Evolutionary conservation across 2,797 vertebrate species (phyloP), one percentile per base, ranked within the genome.

Genomic region (Lophius americanus): DNA sequence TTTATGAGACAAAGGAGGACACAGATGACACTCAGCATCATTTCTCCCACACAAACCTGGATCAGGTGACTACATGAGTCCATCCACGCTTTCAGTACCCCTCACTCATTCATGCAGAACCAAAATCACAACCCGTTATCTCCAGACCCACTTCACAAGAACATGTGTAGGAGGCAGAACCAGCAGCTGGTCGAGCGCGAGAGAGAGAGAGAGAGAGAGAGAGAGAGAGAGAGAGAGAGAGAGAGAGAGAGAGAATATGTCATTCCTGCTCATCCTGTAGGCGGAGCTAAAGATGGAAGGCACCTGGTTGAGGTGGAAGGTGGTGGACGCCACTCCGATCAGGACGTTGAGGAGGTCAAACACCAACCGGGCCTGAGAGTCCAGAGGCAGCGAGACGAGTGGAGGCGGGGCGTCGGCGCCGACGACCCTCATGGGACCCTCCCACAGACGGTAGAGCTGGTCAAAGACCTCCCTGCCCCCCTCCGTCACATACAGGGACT

Each of bases 401-500:
- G 95, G 87, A 68, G 94, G 94, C 0, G 94, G 87, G 1, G 90
- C 87, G 23, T 90, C 90, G 0, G 80, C 92, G 59, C 93, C 92
- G 11, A 98, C 91, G 5, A 93, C 87, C 39, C 96, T 95, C 61
- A 98, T 89, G 64, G 96, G 94, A 7, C 93, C 95, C 71, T 96
- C 95, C 91, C 91, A 92, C 23, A 99, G 93, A 54, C 90, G 91
- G 85, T 96, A 97, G 50, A 98, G 93, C 59, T 94, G 94, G 87
- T 99, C 96, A 70, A 99, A 98, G 60, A 96, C 94, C 70, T 96
- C 95, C 86, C 97, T 92, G 60, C 98, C 98, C 0, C 94, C 95
- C 85, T 99, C 98, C 0, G 97, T 96, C 47, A 99, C 92, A 82
- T 96, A 99, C 0, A 95, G 95, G 0, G 95, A 92, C 63, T 98